phyloP scores from a whole-genome alignment of 2,797 vertebrate species.

The Megaceryle alcyon region DNA sequence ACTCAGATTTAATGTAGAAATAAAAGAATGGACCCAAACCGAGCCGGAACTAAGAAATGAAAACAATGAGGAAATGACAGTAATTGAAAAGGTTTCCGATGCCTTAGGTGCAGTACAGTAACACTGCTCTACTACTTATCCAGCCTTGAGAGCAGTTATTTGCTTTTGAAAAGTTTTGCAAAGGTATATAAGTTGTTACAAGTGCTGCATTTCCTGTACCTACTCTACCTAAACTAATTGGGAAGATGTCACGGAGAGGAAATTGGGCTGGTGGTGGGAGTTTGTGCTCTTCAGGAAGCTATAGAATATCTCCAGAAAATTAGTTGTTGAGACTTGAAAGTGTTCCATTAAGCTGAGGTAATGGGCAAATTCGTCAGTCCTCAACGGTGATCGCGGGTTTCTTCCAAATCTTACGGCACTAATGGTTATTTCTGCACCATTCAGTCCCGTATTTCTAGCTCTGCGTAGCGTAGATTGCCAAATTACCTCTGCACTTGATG shows the following conservation, averaged over 20 bases:
- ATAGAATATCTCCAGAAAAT: conserved; percentile 13
- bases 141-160: neutral
- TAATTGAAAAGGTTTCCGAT: conserved; percentile 14
- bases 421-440: conserved; percentile 3
- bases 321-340: conserved; percentile 35
- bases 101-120: neutral
- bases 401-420: neutral
- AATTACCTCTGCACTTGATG: neutral
- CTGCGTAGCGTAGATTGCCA: neutral
- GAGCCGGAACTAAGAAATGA: conserved; percentile 37
- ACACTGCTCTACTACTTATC: neutral
- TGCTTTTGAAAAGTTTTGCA: neutral
- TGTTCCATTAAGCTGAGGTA: conserved; percentile 6
- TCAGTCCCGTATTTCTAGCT: neutral
- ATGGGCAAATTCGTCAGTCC: neutral
- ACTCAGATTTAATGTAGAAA: neutral
- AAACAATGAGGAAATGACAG: neutral
- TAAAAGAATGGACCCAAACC: neutral
- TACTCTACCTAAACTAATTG: neutral
- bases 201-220: neutral
- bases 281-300: neutral
- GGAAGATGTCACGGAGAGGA: neutral
- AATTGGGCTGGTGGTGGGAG: neutral
- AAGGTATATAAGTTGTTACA: neutral
- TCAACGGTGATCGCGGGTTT: neutral